Evolutionary conservation across 2,113 vertebrate genomes (phyloP), one percentile per base, ranked within the genome.

Genomic region (Egretta garzetta): DNA sequence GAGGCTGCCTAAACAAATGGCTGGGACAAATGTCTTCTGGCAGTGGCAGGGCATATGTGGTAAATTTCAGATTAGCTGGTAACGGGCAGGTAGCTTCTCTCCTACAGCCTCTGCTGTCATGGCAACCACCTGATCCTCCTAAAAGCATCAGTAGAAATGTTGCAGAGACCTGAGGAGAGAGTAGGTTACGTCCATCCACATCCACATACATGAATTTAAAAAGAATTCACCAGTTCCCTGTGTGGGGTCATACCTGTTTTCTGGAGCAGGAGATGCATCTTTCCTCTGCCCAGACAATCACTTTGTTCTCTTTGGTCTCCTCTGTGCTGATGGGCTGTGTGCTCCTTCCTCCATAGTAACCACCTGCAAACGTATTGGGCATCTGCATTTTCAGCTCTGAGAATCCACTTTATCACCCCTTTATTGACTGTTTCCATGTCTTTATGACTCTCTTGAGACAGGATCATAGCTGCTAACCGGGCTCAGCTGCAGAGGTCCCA

Each of bases 41-140:
- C 1, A 2, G 28, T 62, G 76, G 7, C 9, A 30, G 21, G 27
- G 9, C 7, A 0, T 24, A 13, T 21, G 12, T 35, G 24, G 9
- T 59, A 19, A 21, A 53, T 58, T 74, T 68, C 24, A 32, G n/a
- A 28, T 11, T 55, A 27, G 16, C 14, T 41, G 39, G 4, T 63
- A 67, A 16, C 14, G 9, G 23, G 15, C 56, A 28, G 41, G 35
- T 43, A 9, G 49, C 27, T 83, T 59, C 80, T 86, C 20, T 50
- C 5, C 32, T 79, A 21, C 18, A 41, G 14, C 11, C 27, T 45
- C 55, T 85, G n/a, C 26, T 86, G 8, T 63, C 22, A 43, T 19
- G 23, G 28, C n/a, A 80, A 17, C 19, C 43, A 80, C 26, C 9
- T 53, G 47, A 39, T 6, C 6, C 24, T 63, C 4, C 22, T 71